These are phyloP conservation scores for Drosophila fuyamai DNA, from an alignment of 1,140 invertebrate species.

Conservation along the genomic window DNA sequence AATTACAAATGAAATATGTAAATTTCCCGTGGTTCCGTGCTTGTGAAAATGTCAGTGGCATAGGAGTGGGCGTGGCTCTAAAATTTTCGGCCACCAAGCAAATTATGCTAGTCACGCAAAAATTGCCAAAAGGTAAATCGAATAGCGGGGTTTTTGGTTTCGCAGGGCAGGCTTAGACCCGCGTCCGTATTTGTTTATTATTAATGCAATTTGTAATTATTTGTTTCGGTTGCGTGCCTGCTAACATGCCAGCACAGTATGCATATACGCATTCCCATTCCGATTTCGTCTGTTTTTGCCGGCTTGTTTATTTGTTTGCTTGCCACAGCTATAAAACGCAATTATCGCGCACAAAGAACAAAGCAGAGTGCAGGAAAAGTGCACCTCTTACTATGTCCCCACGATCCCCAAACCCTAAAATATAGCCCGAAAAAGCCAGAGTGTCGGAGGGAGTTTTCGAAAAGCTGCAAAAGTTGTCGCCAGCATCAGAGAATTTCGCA, in stretches of 20 bases:
- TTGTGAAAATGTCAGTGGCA: conserved; percentile 25
- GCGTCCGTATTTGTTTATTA: conserved; percentile 52
- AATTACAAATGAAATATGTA: conserved; percentile 70
- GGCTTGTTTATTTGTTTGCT: conserved; percentile 40
- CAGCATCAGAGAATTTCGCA: conserved; percentile 40
- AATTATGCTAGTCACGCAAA: conserved; percentile 42
- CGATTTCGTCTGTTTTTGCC: conserved; percentile 20
- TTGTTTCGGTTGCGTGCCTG: conserved; percentile 40
- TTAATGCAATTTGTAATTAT: conserved; percentile 71
- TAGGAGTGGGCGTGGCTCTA: conserved; percentile 8
- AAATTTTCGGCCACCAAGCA: conserved; percentile 26
- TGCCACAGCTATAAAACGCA: conserved; percentile 63
- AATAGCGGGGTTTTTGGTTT: conserved; percentile 2
- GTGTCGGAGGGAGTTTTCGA: conserved; percentile 51
- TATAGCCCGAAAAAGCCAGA: conserved; percentile 4
- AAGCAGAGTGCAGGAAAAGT: conserved; percentile 37
- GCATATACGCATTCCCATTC: conserved; percentile 1
- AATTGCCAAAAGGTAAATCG: conserved; percentile 46
- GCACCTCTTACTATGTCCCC: conserved; percentile 23
- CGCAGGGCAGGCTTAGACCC: conserved; percentile 12
- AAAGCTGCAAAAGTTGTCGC: conserved; percentile 67
- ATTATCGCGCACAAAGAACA: conserved; percentile 60
- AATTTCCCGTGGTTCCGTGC: conserved; percentile 26
- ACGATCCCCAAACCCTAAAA: not conserved
- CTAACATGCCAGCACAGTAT: conserved; percentile 1